A percentile compares a stretch with the other conserved stretches of the same genome.
These are phyloP conservation scores for Patella depressa DNA, from an alignment of 2,888 invertebrate species.

Conservation along the genomic window DNA sequence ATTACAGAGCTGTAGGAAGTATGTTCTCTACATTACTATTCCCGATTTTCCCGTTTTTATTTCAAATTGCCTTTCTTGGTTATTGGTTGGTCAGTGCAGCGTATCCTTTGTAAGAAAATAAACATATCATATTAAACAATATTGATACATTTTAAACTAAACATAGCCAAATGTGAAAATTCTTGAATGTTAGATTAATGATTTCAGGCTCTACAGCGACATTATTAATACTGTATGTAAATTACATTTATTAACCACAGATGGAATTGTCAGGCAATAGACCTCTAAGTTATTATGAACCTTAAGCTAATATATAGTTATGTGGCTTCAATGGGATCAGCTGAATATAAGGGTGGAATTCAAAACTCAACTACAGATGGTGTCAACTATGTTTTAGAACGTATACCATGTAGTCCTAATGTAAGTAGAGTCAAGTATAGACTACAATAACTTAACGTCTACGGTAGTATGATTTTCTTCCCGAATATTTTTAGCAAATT, in stretches of 20 bases:
- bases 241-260: neutral
- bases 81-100: slow-evolving; percentile 82
- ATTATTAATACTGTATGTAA: no score
- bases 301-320: slow-evolving; percentile 38
- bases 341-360: neutral
- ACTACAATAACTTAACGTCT: no score
- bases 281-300: neutral
- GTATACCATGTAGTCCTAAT: slow-evolving; percentile 53
- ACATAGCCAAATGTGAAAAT: no score
- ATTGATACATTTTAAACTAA: no score
- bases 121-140: no score
- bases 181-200: no score
- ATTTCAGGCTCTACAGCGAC: neutral
- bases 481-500: no score
- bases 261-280: neutral
- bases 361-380: slow-evolving; percentile 22
- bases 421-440: slow-evolving; percentile 39
- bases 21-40: slow-evolving; percentile 89
- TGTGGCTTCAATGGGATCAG: slow-evolving; percentile 58
- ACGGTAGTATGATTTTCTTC: no score
- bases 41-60: slow-evolving; percentile 89
- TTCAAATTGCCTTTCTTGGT: slow-evolving; percentile 83
- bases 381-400: slow-evolving; percentile 39
- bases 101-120: slow-evolving; percentile 68
- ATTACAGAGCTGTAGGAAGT: slow-evolving; percentile 86